phyloP scores from a whole-genome alignment of 2,113 vertebrate genomes.

The Pardalotus punctatus region DNA sequence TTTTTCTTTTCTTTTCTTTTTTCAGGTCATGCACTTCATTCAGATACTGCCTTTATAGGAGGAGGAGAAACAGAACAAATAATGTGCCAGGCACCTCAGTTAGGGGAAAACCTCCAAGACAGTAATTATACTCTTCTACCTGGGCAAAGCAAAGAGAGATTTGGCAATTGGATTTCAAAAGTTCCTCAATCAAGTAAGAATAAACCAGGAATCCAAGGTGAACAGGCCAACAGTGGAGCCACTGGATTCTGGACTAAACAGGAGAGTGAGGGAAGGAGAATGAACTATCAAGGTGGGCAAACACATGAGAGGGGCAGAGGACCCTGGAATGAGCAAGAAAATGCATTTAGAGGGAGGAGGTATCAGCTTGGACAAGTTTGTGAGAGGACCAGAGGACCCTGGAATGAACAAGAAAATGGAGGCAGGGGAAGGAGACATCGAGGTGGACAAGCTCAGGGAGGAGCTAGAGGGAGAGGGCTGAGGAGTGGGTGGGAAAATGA shows the following conservation, averaged over 20 bases:
- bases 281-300: not conserved
- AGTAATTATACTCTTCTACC: not conserved
- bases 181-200: conserved; percentile 36
- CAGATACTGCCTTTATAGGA: not conserved
- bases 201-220: conserved; percentile 39
- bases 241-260: conserved; percentile 39
- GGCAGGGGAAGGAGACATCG: not conserved
- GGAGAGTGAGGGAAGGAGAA: conserved; percentile 31
- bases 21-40: not conserved
- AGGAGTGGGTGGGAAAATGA: conserved; percentile 34
- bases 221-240: not conserved
- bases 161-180: not conserved
- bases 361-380: not conserved
- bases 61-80: conserved; percentile 43
- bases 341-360: not conserved
- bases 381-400: not conserved
- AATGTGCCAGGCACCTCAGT: not conserved
- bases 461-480: not conserved
- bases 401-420: not conserved
- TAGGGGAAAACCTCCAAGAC: not conserved
- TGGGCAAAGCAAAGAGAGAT: conserved; percentile 42
- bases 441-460: not conserved
- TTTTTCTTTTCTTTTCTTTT: not conserved
- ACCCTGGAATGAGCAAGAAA: not conserved
- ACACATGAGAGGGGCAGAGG: not conserved